These are phyloP conservation scores for Patella vulgata DNA, from an alignment of 1,140 invertebrate genomes.

Conservation along the genomic window DNA sequence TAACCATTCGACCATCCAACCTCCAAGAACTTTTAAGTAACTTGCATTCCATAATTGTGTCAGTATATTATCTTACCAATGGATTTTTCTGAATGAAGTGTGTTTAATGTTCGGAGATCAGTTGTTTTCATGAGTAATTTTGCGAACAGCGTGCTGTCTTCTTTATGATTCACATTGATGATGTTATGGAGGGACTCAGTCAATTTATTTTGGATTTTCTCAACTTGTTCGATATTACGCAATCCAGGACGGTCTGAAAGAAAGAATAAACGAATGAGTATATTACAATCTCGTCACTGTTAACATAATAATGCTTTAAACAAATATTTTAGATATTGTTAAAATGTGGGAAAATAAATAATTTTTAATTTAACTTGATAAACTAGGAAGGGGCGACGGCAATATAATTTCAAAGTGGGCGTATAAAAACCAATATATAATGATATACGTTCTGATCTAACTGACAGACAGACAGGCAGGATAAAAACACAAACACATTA, in stretches of 20 bases:
- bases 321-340: background rate
- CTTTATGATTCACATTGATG: slow-evolving; percentile 79
- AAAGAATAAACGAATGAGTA: slow-evolving; percentile 8
- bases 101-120: slow-evolving; percentile 93
- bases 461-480: no score
- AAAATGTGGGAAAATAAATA: background rate
- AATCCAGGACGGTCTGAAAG: slow-evolving; percentile 85
- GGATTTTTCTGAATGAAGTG: slow-evolving; percentile 94
- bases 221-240: slow-evolving; percentile 89
- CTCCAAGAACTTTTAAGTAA: no score
- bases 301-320: no score
- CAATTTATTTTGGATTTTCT: slow-evolving; percentile 90
- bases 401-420: no score
- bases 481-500: no score
- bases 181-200: slow-evolving; percentile 87
- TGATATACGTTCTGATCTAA: no score
- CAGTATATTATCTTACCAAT: slow-evolving; percentile 71
- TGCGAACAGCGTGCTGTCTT: slow-evolving; percentile 76
- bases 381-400: background rate
- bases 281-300: no score
- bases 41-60: no score
- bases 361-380: no score
- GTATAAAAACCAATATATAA: no score
- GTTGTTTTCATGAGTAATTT: slow-evolving; percentile 94
- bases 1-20: no score